Evolutionary conservation across 2,797 vertebrate genomes (phyloP).

Genomic region (Hydrocynus forskahlii): DNA sequence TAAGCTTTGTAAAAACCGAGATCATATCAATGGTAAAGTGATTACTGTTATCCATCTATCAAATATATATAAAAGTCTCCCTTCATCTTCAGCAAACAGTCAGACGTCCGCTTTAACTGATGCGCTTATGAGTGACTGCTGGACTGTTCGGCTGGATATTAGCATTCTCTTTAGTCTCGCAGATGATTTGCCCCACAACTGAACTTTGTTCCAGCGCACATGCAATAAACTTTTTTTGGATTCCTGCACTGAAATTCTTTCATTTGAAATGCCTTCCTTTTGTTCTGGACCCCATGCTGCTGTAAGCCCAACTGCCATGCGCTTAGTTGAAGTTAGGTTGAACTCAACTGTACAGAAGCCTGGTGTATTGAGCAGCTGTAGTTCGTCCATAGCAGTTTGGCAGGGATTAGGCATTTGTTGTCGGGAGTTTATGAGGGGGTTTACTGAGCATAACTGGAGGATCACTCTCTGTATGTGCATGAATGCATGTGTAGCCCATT

Average conservation of each 20-base stretch:
- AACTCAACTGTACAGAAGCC: neutral
- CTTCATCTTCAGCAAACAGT: constrained; percentile 31
- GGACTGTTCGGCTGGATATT: constrained; percentile 13
- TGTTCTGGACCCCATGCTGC: constrained; percentile 18
- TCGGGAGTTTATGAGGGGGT: neutral
- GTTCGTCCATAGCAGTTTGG: neutral
- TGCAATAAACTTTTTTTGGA: neutral
- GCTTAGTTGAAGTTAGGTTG: neutral
- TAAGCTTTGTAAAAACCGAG: constrained; percentile 3
- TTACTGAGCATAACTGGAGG: neutral
- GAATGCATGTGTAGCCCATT: neutral
- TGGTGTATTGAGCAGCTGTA: constrained; percentile 16
- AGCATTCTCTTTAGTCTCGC: constrained; percentile 26
- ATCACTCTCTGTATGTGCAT: neutral
- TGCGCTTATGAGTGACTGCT: neutral
- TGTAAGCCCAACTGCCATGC: neutral
- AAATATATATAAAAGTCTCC: constrained; percentile 40
- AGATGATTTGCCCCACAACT: neutral
- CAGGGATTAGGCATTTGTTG: constrained; percentile 14
- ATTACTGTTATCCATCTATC: constrained; percentile 44
- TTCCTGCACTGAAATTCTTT: neutral
- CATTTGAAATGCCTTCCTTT: neutral
- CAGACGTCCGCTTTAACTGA: constrained; percentile 22
- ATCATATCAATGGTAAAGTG: constrained; percentile 42
- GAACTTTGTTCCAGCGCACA: neutral